A percentile compares a stretch with the other conserved stretches of the same genome.
These are phyloP conservation scores for Erynnis tages DNA, from an alignment of 2,888 invertebrate genomes.

Conservation along the genomic window DNA sequence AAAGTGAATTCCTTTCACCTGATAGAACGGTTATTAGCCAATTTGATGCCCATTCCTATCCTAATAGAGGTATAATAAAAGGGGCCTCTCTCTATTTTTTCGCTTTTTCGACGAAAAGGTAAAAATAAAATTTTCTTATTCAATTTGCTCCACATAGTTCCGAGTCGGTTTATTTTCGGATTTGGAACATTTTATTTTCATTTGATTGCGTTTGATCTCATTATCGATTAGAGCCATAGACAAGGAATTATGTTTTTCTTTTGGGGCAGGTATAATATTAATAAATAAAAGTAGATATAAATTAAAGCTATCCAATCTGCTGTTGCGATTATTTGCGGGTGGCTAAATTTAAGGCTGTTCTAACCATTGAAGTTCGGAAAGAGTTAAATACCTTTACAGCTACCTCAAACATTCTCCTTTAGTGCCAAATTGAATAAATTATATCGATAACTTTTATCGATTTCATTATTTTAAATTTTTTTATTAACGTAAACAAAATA, in stretches of 20 bases:
- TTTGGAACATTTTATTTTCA: conserved; percentile 13
- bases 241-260: not conserved
- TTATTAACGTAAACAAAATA: too few species aligned
- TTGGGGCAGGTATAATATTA: too few species aligned
- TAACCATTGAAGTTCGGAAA: too few species aligned
- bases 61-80: conserved; percentile 80
- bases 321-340: too few species aligned
- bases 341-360: too few species aligned
- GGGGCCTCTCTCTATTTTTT: conserved; percentile 67
- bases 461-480: too few species aligned
- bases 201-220: conserved; percentile 18
- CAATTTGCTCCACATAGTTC: conserved; percentile 56
- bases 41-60: conserved; percentile 76
- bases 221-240: not conserved
- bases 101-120: conserved; percentile 65
- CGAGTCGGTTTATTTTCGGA: conserved; percentile 25
- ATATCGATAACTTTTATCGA: too few species aligned
- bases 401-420: too few species aligned
- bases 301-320: too few species aligned
- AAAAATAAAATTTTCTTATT: conserved; percentile 69
- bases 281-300: too few species aligned
- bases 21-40: conserved; percentile 80
- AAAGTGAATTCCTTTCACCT: conserved; percentile 80
- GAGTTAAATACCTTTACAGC: too few species aligned
- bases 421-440: too few species aligned